These are phyloP conservation scores for Thamnophis elegans DNA, from an alignment of 2,797 vertebrate species.

Conservation along the genomic window DNA sequence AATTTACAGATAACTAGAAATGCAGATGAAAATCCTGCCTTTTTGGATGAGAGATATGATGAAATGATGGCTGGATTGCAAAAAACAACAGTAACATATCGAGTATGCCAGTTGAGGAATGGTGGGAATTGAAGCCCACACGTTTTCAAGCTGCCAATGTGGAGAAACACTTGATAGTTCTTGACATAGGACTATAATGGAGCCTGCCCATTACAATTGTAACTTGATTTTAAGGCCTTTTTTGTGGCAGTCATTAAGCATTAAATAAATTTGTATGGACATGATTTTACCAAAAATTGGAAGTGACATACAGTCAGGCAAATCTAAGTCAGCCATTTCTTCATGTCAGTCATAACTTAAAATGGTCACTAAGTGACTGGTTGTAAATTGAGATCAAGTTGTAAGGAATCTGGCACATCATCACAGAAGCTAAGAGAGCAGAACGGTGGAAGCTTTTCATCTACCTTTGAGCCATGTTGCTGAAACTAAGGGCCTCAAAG, in stretches of 20 bases:
- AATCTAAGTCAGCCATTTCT: neutral
- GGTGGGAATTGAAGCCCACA: neutral
- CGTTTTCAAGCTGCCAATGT: neutral
- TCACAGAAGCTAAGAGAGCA: neutral
- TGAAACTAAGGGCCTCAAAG: neutral
- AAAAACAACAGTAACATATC: neutral
- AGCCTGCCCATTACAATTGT: neutral
- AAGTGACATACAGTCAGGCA: neutral
- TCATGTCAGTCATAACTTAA: neutral
- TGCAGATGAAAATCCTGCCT: neutral
- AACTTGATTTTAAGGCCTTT: neutral
- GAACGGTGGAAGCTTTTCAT: neutral
- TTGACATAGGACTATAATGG: neutral
- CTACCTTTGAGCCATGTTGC: neutral
- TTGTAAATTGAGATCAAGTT: neutral
- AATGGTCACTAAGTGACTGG: neutral
- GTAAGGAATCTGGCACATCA: neutral
- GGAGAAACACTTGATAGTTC: neutral
- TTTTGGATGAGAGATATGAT: neutral
- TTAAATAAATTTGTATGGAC: neutral
- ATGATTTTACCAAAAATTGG: neutral
- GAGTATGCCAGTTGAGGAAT: neutral
- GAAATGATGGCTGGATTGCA: neutral
- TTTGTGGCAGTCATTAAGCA: neutral
- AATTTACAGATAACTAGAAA: neutral